A percentile compares a stretch with the other conserved stretches of the same genome.
Conservation (phyloP, 2,888 invertebrate genomes). For the Pristionchus arcanus region DNA sequence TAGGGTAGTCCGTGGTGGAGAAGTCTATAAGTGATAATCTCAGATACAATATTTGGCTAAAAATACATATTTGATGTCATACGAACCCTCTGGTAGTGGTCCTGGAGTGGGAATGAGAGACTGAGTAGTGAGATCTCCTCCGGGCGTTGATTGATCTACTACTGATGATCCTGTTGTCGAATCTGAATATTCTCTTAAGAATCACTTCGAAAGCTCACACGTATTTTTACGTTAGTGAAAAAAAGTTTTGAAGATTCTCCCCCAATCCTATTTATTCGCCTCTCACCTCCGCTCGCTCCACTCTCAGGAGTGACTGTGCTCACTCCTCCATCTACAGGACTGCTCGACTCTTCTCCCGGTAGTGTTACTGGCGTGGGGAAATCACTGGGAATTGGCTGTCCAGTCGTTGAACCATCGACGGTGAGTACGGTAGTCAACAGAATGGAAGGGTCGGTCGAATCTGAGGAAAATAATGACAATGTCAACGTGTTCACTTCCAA, state of each 20-base stretch:
- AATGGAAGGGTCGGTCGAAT: neutral
- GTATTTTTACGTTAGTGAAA: neutral
- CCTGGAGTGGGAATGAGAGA: too few relatives aligned
- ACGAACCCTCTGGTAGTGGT: too few relatives aligned
- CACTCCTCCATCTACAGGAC: neutral
- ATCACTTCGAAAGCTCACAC: neutral
- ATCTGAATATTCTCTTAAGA: neutral
- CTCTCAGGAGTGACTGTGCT: conserved; percentile 1
- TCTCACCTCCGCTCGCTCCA: conserved; percentile 5
- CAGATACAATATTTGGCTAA: too few relatives aligned
- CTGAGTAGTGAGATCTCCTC: neutral
- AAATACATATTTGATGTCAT: too few relatives aligned
- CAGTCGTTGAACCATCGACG: neutral
- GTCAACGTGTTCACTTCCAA: too few relatives aligned
- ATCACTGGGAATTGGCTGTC: conserved; percentile 4
- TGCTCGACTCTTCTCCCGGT: neutral
- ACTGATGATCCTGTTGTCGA: neutral
- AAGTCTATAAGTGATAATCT: too few relatives aligned
- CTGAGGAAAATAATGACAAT: neutral
- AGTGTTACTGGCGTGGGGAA: neutral
- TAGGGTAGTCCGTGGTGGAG: too few relatives aligned
- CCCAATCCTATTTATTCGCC: neutral
- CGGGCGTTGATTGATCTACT: neutral
- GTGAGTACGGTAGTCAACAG: neutral
- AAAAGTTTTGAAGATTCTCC: too few relatives aligned